A percentile compares a stretch with the other conserved stretches of the same genome.
Conservation (phyloP, 2,797 vertebrate genomes). For the Decapterus maruadsi region DNA sequence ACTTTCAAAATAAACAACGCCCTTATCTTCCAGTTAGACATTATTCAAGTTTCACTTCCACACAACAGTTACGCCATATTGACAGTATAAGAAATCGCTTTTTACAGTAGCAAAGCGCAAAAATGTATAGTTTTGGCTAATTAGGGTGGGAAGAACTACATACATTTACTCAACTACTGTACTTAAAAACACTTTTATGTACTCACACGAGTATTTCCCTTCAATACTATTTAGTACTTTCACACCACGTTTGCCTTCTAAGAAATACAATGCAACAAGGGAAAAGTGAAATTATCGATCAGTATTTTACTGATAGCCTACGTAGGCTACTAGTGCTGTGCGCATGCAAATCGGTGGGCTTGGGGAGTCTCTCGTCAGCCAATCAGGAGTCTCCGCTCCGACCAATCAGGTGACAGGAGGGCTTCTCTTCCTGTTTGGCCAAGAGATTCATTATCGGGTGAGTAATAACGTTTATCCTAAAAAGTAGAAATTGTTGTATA, state of each 20-base stretch:
- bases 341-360: background rate
- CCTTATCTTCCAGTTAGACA: background rate
- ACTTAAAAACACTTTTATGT: background rate
- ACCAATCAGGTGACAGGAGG: constrained; percentile 66
- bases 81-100: background rate
- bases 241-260: background rate
- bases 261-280: background rate
- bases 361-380: constrained; percentile 18
- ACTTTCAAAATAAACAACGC: background rate
- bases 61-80: background rate
- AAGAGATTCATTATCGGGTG: constrained; percentile 55
- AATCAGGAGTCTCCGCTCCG: constrained; percentile 49
- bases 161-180: background rate
- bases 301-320: background rate
- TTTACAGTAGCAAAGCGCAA: background rate
- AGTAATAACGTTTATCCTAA: constrained; percentile 51
- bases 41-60: background rate
- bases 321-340: background rate
- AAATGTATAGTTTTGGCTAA: background rate
- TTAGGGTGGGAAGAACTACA: background rate
- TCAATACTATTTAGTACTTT: background rate
- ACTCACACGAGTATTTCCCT: background rate
- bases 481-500: constrained; percentile 8
- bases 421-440: constrained; percentile 76
- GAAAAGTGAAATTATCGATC: background rate